Conservation (phyloP, 2,797 vertebrate genomes). For the Scarus forsteni region DNA sequence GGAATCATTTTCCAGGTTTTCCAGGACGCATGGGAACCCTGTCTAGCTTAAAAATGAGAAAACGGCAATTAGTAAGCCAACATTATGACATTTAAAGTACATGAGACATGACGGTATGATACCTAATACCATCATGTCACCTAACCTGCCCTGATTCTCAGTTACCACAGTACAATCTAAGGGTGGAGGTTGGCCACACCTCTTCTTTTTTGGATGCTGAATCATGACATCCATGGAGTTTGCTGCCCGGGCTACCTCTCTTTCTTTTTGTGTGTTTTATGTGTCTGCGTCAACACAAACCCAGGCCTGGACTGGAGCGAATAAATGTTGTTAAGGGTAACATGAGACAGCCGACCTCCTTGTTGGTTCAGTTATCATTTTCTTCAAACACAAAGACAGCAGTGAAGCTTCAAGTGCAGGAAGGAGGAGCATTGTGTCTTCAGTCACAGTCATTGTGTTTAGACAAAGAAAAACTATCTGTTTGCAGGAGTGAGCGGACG, state of each 20-base stretch:
- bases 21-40: too few species aligned
- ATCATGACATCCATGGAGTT: not conserved
- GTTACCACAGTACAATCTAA: not conserved
- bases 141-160: not conserved
- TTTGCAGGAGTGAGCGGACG: not conserved
- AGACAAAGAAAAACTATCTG: not conserved
- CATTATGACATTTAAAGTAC: not conserved
- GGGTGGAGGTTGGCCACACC: not conserved
- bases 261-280: slow-evolving; percentile 2
- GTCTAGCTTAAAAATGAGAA: not conserved
- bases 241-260: slow-evolving; percentile 5
- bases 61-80: not conserved
- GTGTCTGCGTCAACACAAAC: slow-evolving; percentile 39
- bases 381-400: slow-evolving; percentile 33
- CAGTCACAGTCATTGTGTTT: not conserved
- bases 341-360: slow-evolving; percentile 35
- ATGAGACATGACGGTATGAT: too few species aligned
- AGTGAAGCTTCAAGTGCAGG: not conserved
- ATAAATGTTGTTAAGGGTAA: slow-evolving; percentile 37
- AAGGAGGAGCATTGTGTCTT: not conserved
- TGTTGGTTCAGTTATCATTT: slow-evolving; percentile 31
- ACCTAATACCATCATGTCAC: not conserved
- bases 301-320: slow-evolving; percentile 3
- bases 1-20: too few species aligned
- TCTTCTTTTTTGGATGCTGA: not conserved